Evolutionary conservation across 2,888 invertebrate species (phyloP).

Genomic region (Apotomis betuletana): DNA sequence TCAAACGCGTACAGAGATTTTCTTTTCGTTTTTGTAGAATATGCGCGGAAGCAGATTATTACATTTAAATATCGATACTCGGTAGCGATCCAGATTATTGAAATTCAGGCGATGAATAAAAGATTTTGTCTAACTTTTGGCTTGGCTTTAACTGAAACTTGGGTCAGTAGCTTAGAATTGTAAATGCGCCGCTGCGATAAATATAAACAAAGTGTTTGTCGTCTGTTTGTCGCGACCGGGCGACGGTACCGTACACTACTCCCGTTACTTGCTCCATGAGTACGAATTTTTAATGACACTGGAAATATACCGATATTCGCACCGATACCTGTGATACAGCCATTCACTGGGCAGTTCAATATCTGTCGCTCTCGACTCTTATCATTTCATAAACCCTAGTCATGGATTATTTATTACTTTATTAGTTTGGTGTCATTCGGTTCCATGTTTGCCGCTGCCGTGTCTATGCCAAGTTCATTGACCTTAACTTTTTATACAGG

Average conservation of each 20-base stretch:
- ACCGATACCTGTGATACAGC: conserved; percentile 12
- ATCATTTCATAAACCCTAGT: conserved; percentile 10
- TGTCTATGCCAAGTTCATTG: conserved; percentile 29
- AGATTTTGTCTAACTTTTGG: conserved; percentile 33
- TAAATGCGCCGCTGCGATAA: conserved; percentile 8
- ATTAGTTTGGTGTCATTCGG: conserved; percentile 15
- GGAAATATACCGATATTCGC: conserved; percentile 45
- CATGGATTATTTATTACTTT: conserved; percentile 23
- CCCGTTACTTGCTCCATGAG: conserved; percentile 60
- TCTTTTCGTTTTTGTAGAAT: neutral
- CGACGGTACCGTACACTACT: conserved; percentile 55
- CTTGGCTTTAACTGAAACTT: conserved; percentile 26
- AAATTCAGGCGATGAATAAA: conserved; percentile 36
- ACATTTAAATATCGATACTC: conserved; percentile 30
- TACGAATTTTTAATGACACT: conserved; percentile 51
- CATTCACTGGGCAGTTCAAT: conserved; percentile 4
- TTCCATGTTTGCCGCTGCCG: conserved; percentile 21
- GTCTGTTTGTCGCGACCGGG: conserved; percentile 40
- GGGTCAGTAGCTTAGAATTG: conserved; percentile 17
- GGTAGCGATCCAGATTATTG: conserved; percentile 36
- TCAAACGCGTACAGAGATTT: neutral
- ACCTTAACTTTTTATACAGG: conserved; percentile 11
- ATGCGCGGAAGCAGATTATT: conserved; percentile 10
- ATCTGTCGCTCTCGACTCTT: neutral
- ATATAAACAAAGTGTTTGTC: conserved; percentile 25